Evolutionary conservation across 1,140 invertebrate genomes (phyloP), one percentile per base, ranked within the genome.

Genomic region (Drosophila auraria): DNA sequence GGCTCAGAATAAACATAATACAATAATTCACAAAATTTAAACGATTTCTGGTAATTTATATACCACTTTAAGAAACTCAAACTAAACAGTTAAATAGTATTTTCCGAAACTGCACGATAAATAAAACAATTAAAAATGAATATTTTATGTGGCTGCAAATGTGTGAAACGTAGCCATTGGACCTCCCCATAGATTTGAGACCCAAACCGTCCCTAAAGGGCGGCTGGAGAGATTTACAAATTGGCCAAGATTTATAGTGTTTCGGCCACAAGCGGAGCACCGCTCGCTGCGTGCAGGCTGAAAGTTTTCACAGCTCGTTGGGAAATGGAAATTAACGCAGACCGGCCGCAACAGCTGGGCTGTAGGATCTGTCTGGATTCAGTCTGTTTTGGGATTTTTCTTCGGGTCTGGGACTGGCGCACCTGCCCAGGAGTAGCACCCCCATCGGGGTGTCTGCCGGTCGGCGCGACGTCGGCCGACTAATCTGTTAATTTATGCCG

Each of bases 401-500:
- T 23, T 53, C 3, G 12, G 33, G 36, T 50, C 33, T 61, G 51
- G 20, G 23, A 68, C 49, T 30, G 54, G 17, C 61, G 23, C 77
- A 80, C 57, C 81, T 75, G 68, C 45, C 62, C 23, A 56, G 51
- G 69, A 78, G 74, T 51, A 74, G 68, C 20, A 25, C 56, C 36
- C 56, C 40, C 25, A 42, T 59, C 7, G 14, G 25, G 47, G 57
- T 57, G 54, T 72, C 49, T 63, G 40, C 56, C 36, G 42, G 15
- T 54, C 58, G 63, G 45, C 72, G 72, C 62, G 61, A 53, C 69
- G 76, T 27, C 66, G 79, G 68, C 50, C 76, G 73, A 82, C 86
- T 90, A 90, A 90, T 90, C 86, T 90, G 79, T 90, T 90, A 90
- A 90, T 90, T 90, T 90, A 90, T 90, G 86, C 82, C 82, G 58